These are phyloP conservation scores for Clarias fuscus DNA, from an alignment of 2,797 vertebrate species.

Conservation along the genomic window DNA sequence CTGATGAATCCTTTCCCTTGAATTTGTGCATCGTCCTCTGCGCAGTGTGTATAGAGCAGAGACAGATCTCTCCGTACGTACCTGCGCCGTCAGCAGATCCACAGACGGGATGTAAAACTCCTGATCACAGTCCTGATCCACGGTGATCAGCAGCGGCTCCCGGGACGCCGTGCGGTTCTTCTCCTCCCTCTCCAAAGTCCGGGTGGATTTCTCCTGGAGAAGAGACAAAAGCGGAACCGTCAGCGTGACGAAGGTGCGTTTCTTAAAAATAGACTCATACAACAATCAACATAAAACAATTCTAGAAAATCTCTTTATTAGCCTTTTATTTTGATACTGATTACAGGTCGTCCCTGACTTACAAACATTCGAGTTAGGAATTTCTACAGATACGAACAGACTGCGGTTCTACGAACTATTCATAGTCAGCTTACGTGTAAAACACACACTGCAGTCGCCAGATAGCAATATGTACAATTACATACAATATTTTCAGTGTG, in stretches of 20 bases:
- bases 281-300: too few relatives aligned
- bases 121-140: conserved; percentile 74
- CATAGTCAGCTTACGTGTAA: too few relatives aligned
- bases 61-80: conserved; percentile 53
- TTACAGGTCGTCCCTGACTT: too few relatives aligned
- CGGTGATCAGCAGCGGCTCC: conserved; percentile 71
- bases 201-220: conserved; percentile 70
- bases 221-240: background rate
- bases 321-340: too few relatives aligned
- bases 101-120: conserved; percentile 93
- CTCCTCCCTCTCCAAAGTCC: conserved; percentile 64
- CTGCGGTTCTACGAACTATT: too few relatives aligned
- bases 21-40: background rate
- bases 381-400: too few relatives aligned
- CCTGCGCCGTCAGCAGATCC: conserved; percentile 96
- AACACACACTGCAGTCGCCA: too few relatives aligned
- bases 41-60: background rate
- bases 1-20: background rate
- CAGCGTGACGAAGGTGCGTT: background rate
- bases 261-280: background rate
- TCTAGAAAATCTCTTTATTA: too few relatives aligned
- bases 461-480: too few relatives aligned
- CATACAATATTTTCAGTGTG: too few relatives aligned
- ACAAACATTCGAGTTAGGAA: too few relatives aligned
- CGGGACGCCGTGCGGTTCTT: conserved; percentile 61